Evolutionary conservation across 2,888 invertebrate genomes (phyloP).

Genomic region (Exocentrus adspersus): DNA sequence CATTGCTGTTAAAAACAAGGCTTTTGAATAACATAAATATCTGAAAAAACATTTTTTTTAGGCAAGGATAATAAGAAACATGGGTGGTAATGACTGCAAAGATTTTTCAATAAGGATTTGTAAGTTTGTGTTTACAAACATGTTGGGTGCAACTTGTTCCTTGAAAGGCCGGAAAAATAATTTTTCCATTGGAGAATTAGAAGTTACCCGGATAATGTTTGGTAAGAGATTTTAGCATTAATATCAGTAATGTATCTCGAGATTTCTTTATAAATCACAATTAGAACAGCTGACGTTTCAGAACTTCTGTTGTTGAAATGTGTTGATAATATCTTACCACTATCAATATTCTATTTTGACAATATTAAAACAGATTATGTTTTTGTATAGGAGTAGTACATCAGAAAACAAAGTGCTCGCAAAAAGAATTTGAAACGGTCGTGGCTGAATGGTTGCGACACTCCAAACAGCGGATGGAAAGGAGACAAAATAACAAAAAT

Average conservation of each 20-base stretch:
- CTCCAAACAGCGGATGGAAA: background rate
- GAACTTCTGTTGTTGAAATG: background rate
- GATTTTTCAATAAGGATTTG: background rate
- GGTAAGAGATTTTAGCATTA: background rate
- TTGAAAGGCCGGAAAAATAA: background rate
- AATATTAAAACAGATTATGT: background rate
- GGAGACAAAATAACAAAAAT: background rate
- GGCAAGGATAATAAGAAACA: background rate
- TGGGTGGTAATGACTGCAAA: background rate
- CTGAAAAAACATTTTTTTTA: no score
- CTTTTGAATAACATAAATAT: no score
- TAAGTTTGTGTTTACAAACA: background rate
- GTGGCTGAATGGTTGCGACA: background rate
- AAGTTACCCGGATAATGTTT: background rate
- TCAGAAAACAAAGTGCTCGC: background rate
- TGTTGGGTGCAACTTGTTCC: background rate
- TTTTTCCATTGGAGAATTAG: background rate
- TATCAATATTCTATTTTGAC: background rate
- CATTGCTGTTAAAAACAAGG: no score
- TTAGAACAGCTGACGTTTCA: background rate
- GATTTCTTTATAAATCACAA: background rate
- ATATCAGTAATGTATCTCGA: background rate
- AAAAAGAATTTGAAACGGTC: background rate
- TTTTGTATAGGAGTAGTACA: background rate
- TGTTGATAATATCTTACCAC: no score